These are phyloP conservation scores for Antheraea mylitta DNA, from an alignment of 1,140 invertebrate genomes.

Conservation along the genomic window DNA sequence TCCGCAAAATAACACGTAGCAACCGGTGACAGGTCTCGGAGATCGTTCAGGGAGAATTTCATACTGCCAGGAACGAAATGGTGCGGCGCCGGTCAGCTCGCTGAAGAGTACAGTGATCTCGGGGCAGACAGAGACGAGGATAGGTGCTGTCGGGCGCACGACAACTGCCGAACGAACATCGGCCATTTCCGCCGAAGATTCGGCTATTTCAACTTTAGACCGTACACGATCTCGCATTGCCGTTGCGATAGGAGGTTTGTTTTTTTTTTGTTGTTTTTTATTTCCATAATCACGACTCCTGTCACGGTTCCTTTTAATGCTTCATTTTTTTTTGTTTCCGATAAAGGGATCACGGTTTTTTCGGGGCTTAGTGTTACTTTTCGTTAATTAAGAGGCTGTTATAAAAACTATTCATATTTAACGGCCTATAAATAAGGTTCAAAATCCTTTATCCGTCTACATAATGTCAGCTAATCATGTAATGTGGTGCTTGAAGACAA, in stretches of 20 bases:
- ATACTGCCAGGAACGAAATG: slow-evolving; percentile 89
- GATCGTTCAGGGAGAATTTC: slow-evolving; percentile 79
- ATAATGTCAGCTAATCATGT: too few relatives aligned
- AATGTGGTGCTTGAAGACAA: too few relatives aligned
- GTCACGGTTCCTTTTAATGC: slow-evolving; percentile 4
- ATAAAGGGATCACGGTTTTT: background rate
- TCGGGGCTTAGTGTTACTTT: background rate
- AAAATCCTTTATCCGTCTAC: background rate
- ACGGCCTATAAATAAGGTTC: background rate
- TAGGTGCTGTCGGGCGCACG: slow-evolving; percentile 90
- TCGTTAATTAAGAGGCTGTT: background rate
- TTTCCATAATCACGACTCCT: slow-evolving; percentile 6
- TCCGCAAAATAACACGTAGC: background rate
- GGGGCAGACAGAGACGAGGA: slow-evolving; percentile 85
- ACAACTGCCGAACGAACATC: slow-evolving; percentile 86
- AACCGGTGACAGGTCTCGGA: slow-evolving; percentile 55
- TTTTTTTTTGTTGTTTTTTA: slow-evolving; percentile 27
- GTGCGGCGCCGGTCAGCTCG: slow-evolving; percentile 88
- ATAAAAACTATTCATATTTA: background rate
- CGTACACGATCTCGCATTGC: slow-evolving; percentile 93
- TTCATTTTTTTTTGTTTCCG: background rate
- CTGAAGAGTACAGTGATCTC: slow-evolving; percentile 83
- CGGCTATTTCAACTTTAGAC: slow-evolving; percentile 88
- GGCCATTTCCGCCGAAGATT: slow-evolving; percentile 84
- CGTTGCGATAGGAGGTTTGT: slow-evolving; percentile 89